These are phyloP conservation scores for Drosophila eohydei DNA, from an alignment of 2,888 invertebrate genomes.

Conservation along the genomic window DNA sequence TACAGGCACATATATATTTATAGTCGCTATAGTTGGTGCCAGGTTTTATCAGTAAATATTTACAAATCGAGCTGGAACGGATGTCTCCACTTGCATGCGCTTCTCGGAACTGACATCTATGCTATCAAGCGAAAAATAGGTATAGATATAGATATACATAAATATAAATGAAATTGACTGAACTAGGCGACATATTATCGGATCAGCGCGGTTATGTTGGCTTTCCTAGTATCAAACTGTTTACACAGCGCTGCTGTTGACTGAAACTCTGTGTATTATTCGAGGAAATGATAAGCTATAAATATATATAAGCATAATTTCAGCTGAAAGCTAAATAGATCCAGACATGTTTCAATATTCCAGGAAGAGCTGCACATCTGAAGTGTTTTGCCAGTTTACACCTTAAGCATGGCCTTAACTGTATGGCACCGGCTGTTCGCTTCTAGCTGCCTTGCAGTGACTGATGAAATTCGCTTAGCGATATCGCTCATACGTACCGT, in stretches of 20 bases:
- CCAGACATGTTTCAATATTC: background rate
- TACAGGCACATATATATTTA: background rate
- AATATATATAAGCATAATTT: conserved; percentile 4
- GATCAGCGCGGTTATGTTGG: conserved; percentile 30
- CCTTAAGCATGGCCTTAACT: background rate
- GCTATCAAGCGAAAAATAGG: conserved; percentile 8
- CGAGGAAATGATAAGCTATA: conserved; percentile 48
- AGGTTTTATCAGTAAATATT: conserved; percentile 43
- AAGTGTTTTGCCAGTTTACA: background rate
- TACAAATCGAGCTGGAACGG: conserved; percentile 41
- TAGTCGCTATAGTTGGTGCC: conserved; percentile 1
- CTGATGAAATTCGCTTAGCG: conserved; percentile 64
- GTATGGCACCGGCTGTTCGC: background rate
- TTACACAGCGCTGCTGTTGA: conserved; percentile 22
- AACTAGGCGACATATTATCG: conserved; percentile 24
- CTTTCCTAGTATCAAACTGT: conserved; percentile 16
- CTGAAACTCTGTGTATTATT: conserved; percentile 26
- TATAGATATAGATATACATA: background rate
- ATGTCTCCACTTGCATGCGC: conserved; percentile 42
- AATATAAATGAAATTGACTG: conserved; percentile 1
- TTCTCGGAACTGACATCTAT: conserved; percentile 40
- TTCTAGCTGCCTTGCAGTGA: conserved; percentile 15
- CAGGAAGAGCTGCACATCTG: background rate
- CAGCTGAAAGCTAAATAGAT: background rate
- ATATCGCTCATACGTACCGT: conserved; percentile 67